Evolutionary conservation across 2,888 invertebrate genomes (phyloP).

Genomic region (Brassicogethes aeneus): DNA sequence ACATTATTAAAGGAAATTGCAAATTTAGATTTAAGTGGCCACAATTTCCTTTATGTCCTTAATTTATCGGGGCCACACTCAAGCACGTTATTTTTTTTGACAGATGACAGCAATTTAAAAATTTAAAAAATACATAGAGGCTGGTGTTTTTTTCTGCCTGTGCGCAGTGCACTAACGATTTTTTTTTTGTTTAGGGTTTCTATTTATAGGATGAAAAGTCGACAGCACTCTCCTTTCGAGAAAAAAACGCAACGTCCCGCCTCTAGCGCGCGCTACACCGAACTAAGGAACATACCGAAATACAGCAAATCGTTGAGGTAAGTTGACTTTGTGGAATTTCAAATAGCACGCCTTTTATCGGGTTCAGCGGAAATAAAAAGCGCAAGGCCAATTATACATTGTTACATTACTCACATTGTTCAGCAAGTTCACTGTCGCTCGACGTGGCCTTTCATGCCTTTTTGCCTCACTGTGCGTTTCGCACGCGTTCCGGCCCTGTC

Average conservation of each 20-base stretch:
- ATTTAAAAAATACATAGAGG: background rate
- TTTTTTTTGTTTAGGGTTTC: constrained; percentile 31
- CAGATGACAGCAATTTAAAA: background rate
- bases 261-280: constrained; percentile 32
- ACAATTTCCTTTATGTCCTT: constrained; percentile 5
- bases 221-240: constrained; percentile 21
- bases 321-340: constrained; percentile 8
- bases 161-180: background rate
- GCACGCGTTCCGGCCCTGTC: too few species aligned
- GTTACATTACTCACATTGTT: too few species aligned
- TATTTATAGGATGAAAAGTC: constrained; percentile 33
- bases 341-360: background rate
- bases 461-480: background rate
- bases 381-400: background rate
- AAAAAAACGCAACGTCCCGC: constrained; percentile 21
- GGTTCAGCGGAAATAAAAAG: background rate
- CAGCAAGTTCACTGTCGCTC: too few species aligned
- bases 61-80: background rate
- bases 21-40: constrained; percentile 18
- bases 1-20: constrained; percentile 14
- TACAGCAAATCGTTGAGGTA: constrained; percentile 23
- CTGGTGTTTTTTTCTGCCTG: too few species aligned
- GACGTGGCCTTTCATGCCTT: background rate
- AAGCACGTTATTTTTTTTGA: too few species aligned
- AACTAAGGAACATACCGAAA: constrained; percentile 30